A percentile compares a stretch with the other conserved stretches of the same genome.
These are phyloP conservation scores for Pipistrellus pygmaeus DNA, from an alignment of 2,797 vertebrate species.

Conservation along the genomic window DNA sequence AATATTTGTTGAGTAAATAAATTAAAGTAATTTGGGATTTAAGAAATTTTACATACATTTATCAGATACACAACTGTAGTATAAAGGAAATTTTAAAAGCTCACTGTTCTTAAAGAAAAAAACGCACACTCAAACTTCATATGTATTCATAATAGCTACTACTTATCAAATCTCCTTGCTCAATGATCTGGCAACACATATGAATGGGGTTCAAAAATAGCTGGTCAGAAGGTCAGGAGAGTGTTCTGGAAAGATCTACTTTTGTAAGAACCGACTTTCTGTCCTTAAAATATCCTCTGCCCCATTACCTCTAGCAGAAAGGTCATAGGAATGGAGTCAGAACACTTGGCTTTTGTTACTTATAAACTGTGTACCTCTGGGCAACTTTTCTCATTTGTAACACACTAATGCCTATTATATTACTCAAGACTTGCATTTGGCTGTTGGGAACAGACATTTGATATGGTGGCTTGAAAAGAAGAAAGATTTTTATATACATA, in stretches of 20 bases:
- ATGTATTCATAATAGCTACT: background rate
- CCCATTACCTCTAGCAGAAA: constrained; percentile 53
- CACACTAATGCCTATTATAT: background rate
- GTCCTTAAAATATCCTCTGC: constrained; percentile 61
- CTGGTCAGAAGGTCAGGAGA: constrained; percentile 37
- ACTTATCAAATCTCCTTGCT: background rate
- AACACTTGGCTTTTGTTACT: constrained; percentile 36
- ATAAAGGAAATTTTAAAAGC: background rate
- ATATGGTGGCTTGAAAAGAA: constrained; percentile 3
- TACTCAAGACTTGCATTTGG: constrained; percentile 24
- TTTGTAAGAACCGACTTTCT: constrained; percentile 57
- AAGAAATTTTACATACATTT: background rate
- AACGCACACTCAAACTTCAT: background rate
- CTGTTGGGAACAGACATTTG: constrained; percentile 31
- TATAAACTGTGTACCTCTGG: background rate
- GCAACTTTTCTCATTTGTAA: constrained; percentile 1
- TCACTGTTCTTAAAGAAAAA: background rate
- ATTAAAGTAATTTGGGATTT: background rate
- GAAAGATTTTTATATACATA: background rate
- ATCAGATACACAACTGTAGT: background rate
- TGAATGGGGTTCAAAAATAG: constrained; percentile 37
- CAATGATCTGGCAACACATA: background rate
- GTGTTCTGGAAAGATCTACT: constrained; percentile 16
- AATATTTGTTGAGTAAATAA: background rate
- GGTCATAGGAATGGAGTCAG: constrained; percentile 21